Conservation (phyloP, 2,113 vertebrate species). For the Pterophyllum scalare region DNA sequence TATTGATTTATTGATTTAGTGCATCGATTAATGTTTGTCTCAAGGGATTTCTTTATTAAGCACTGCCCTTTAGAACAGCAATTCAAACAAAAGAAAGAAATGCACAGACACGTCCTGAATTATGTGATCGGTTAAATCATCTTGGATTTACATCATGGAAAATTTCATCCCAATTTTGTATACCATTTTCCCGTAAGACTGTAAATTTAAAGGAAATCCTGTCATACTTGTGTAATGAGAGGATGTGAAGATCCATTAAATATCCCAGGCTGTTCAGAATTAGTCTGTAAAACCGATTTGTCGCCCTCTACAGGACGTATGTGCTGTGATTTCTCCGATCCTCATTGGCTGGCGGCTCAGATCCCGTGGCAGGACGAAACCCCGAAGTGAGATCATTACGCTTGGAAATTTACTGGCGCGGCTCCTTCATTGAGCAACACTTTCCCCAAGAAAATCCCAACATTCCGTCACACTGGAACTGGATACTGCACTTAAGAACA, state of each 20-base stretch:
- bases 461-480: not conserved
- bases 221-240: not conserved
- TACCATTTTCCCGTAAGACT: not conserved
- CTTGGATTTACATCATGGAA: not conserved
- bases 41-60: not conserved
- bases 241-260: not conserved
- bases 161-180: not conserved
- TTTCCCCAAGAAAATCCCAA: not conserved
- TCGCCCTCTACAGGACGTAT: not conserved
- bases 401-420: conserved; percentile 54
- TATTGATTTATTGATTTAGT: not conserved
- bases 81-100: not conserved
- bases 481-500: not conserved
- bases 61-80: not conserved
- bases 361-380: conserved; percentile 17
- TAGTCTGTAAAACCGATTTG: not conserved
- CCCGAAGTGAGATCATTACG: not conserved
- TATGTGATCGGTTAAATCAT: not conserved
- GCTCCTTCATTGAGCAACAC: not conserved
- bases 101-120: not conserved
- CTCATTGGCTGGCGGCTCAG: not conserved
- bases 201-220: not conserved
- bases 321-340: accelerated
- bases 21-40: not conserved
- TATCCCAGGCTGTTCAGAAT: not conserved